These are phyloP conservation scores for Archaeoteleia sp. DNA, from an alignment of 2,888 invertebrate genomes.

Conservation along the genomic window DNA sequence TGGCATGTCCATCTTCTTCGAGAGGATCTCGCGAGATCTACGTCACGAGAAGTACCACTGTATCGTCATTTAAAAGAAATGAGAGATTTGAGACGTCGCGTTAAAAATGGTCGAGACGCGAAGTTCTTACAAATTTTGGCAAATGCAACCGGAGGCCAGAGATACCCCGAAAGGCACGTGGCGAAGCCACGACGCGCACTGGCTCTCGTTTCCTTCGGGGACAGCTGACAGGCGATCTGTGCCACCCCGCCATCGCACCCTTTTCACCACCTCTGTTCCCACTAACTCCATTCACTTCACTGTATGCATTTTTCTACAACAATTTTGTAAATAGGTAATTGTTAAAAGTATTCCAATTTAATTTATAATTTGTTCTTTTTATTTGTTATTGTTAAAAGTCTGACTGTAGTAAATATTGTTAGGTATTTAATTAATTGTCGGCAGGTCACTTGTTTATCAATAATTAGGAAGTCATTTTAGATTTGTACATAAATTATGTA, in stretches of 20 bases:
- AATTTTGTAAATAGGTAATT: too few relatives aligned
- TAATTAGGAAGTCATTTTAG: too few relatives aligned
- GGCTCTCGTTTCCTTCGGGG: slow-evolving; percentile 63
- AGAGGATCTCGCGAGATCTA: slow-evolving; percentile 9
- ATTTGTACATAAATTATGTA: too few relatives aligned
- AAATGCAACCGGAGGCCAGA: slow-evolving; percentile 25
- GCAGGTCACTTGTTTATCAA: too few relatives aligned
- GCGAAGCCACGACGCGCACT: slow-evolving; percentile 70
- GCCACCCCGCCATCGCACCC: slow-evolving; percentile 51
- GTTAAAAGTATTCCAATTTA: too few relatives aligned
- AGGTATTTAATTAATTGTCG: too few relatives aligned
- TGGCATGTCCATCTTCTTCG: slow-evolving; percentile 16
- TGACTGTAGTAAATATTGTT: too few relatives aligned
- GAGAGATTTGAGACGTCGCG: background rate
- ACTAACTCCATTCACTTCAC: slow-evolving; percentile 36
- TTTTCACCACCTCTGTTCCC: slow-evolving; percentile 42
- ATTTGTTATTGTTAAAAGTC: too few relatives aligned
- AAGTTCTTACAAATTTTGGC: slow-evolving; percentile 5
- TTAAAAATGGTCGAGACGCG: background rate
- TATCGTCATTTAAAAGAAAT: slow-evolving; percentile 4
- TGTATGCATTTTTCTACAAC: slow-evolving; percentile 16
- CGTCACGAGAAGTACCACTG: slow-evolving; percentile 8
- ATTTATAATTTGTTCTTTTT: too few relatives aligned
- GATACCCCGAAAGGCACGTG: slow-evolving; percentile 67
- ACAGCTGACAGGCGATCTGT: slow-evolving; percentile 68